Evolutionary conservation across 1,140 invertebrate genomes (phyloP).

Genomic region (Zaprionus gabonicus): DNA sequence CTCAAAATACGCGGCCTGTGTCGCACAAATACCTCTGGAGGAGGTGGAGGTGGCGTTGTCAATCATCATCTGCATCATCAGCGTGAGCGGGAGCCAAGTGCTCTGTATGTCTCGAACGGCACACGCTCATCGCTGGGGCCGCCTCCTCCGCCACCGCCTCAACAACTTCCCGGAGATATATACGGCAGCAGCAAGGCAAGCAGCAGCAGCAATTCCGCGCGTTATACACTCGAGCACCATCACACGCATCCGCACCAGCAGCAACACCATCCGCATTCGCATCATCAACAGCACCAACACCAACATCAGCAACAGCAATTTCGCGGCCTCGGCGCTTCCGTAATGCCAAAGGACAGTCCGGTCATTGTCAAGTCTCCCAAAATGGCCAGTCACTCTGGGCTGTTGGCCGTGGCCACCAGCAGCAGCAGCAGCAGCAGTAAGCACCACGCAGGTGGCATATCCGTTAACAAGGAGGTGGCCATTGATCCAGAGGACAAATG

Average conservation of each 20-base stretch:
- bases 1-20: constrained; percentile 91
- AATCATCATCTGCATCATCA: constrained; percentile 62
- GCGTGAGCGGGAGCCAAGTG: constrained; percentile 43
- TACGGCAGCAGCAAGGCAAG: constrained; percentile 58
- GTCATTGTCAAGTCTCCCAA: constrained; percentile 84
- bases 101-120: constrained; percentile 69
- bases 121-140: constrained; percentile 54
- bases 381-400: constrained; percentile 61
- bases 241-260: constrained; percentile 49
- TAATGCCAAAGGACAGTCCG: constrained; percentile 83
- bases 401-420: constrained; percentile 63
- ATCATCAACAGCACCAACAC: constrained; percentile 43
- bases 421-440: constrained; percentile 46
- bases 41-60: constrained; percentile 32
- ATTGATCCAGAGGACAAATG: constrained; percentile 84
- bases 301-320: constrained; percentile 68
- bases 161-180: constrained; percentile 58
- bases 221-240: constrained; percentile 68
- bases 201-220: constrained; percentile 45
- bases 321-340: constrained; percentile 78
- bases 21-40: constrained; percentile 85
- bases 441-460: constrained; percentile 56
- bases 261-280: constrained; percentile 36
- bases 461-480: constrained; percentile 82
- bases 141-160: constrained; percentile 46